A percentile compares a stretch with the other conserved stretches of the same genome.
phyloP scores from a whole-genome alignment of 2,113 vertebrate genomes.

The Columbina picui region DNA sequence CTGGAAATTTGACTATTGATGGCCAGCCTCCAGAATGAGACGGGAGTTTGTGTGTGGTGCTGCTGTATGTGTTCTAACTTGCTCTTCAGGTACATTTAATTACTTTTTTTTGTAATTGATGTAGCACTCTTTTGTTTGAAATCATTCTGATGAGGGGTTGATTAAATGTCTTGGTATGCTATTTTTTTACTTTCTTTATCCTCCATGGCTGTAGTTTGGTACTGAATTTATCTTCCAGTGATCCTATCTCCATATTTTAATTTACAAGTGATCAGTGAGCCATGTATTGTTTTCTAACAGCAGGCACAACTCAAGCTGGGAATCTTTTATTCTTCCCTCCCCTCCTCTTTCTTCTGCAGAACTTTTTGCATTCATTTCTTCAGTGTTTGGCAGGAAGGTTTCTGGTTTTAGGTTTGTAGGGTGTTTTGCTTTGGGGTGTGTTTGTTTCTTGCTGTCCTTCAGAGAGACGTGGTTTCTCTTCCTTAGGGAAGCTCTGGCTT shows the following conservation, averaged over 20 bases:
- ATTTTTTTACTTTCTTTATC: conserved; percentile 17
- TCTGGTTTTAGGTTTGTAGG: background rate
- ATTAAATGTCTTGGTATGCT: conserved; percentile 32
- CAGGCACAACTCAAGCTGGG: conserved; percentile 44
- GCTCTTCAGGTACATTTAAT: background rate
- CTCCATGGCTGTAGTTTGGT: background rate
- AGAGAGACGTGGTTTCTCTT: background rate
- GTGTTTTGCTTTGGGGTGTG: background rate
- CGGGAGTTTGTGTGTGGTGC: background rate
- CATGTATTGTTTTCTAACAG: conserved; percentile 35
- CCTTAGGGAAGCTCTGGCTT: background rate
- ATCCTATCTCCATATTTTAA: conserved; percentile 66
- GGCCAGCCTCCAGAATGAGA: background rate
- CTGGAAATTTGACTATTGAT: background rate
- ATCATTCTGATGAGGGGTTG: conserved; percentile 22
- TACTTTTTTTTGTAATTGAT: conserved; percentile 2
- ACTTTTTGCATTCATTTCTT: background rate
- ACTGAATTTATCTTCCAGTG: conserved; percentile 53
- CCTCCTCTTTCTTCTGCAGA: background rate
- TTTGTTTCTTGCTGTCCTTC: background rate
- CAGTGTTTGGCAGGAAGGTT: background rate
- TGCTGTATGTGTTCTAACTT: background rate
- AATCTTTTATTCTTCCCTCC: conserved; percentile 20
- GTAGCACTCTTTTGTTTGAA: background rate
- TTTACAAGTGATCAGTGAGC: conserved; percentile 58